These are phyloP conservation scores for Echiichthys vipera DNA, from an alignment of 2,797 vertebrate species.

Conservation along the genomic window DNA sequence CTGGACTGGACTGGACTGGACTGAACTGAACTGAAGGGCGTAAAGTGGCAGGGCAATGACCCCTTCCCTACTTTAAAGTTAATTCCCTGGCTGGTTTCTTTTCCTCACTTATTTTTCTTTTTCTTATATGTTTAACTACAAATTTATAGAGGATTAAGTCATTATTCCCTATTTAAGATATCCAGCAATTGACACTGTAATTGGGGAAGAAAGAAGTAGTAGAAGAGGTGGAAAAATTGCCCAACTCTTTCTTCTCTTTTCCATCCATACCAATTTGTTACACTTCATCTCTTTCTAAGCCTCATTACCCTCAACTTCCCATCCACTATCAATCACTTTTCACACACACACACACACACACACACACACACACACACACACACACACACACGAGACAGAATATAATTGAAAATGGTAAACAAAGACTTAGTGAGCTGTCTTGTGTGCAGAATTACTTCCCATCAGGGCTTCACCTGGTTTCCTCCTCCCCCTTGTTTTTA, in stretches of 20 bases:
- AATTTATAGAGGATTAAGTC: too few relatives aligned
- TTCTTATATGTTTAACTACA: too few relatives aligned
- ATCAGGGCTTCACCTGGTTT: not conserved
- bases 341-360: constrained; percentile 1
- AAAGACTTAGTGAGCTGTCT: constrained; percentile 35
- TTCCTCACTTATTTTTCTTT: too few relatives aligned
- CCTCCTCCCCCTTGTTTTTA: not conserved
- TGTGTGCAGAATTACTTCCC: constrained; percentile 34
- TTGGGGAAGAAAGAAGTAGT: not conserved
- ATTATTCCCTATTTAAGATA: too few relatives aligned
- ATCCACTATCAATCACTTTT: not conserved
- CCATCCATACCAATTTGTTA: constrained; percentile 20
- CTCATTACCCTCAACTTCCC: constrained; percentile 35
- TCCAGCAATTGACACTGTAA: not conserved
- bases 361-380: not conserved
- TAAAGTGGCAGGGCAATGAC: too few relatives aligned
- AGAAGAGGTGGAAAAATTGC: too few relatives aligned
- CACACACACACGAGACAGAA: not conserved
- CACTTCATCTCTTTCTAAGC: constrained; percentile 13
- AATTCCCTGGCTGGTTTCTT: too few relatives aligned
- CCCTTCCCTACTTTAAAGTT: too few relatives aligned
- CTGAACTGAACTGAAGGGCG: too few relatives aligned
- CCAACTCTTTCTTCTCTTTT: not conserved
- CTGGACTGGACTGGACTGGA: too few relatives aligned
- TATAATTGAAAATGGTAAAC: constrained; percentile 26